Evolutionary conservation across 2,113 vertebrate genomes (phyloP).

Genomic region (Actinemys pallida): DNA sequence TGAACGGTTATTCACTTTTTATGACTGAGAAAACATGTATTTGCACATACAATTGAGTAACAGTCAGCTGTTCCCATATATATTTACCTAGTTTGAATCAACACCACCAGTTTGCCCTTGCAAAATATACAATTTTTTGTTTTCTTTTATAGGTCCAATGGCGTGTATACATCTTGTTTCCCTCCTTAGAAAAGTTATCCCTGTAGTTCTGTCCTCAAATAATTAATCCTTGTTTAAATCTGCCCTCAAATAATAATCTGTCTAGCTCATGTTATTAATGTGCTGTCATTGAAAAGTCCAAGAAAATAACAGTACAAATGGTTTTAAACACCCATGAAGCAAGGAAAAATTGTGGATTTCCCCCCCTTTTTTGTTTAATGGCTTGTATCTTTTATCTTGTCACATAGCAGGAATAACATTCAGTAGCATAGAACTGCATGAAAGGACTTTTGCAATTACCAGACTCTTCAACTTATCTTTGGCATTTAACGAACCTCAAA

Average conservation of each 20-base stretch:
- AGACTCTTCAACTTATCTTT: slow-evolving; percentile 27
- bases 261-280: slow-evolving; percentile 19
- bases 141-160: accelerated
- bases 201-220: neutral
- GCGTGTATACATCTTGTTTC: neutral
- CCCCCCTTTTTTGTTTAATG: neutral
- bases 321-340: neutral
- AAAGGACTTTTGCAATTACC: slow-evolving; percentile 33
- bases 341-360: neutral
- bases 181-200: neutral
- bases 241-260: neutral
- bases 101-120: neutral
- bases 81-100: neutral
- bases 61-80: neutral
- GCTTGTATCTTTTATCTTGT: slow-evolving; percentile 31
- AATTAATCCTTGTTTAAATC: slow-evolving; percentile 8
- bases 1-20: neutral
- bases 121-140: neutral
- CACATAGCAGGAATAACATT: neutral
- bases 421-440: neutral
- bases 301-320: neutral
- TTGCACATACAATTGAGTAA: neutral
- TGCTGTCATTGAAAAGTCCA: neutral
- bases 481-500: slow-evolving; percentile 23
- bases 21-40: neutral